These are phyloP conservation scores for Trypoxylus dichotomus DNA, from an alignment of 1,140 invertebrate species.

Conservation along the genomic window DNA sequence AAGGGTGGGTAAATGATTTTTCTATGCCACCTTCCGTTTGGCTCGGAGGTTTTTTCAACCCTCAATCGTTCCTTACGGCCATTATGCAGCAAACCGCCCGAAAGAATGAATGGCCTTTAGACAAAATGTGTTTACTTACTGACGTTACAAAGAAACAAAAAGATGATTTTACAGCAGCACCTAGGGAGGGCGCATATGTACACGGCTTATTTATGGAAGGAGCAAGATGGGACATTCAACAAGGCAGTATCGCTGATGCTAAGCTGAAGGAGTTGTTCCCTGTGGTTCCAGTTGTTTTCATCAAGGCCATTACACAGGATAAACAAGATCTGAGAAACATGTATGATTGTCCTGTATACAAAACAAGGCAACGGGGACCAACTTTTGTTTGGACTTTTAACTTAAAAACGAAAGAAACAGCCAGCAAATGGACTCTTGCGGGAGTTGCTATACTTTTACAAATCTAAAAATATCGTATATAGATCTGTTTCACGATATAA, in stretches of 20 bases:
- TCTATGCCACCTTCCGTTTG: constrained; percentile 83
- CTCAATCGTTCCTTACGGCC: constrained; percentile 94
- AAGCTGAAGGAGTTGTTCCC: constrained; percentile 88
- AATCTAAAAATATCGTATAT: constrained; percentile 53
- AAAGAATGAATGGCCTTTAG: constrained; percentile 93
- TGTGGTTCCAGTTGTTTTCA: constrained; percentile 88
- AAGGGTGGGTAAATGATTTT: constrained; percentile 79
- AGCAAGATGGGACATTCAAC: constrained; percentile 82
- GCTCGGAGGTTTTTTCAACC: constrained; percentile 95
- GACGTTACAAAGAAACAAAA: constrained; percentile 92
- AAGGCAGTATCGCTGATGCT: constrained; percentile 79
- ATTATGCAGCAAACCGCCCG: constrained; percentile 96
- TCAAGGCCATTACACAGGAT: constrained; percentile 84
- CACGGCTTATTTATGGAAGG: constrained; percentile 93
- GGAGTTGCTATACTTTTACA: constrained; percentile 88
- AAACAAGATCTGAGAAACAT: constrained; percentile 85
- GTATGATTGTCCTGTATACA: constrained; percentile 94
- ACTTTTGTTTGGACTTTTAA: constrained; percentile 97
- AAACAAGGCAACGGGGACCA: constrained; percentile 81
- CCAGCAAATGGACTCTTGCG: constrained; percentile 89
- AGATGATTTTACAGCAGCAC: constrained; percentile 76
- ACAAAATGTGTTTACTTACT: constrained; percentile 93
- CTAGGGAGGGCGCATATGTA: constrained; percentile 89
- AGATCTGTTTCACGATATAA: neutral
- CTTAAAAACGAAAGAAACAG: constrained; percentile 84